Conservation (phyloP, 1,140 invertebrate species). For the Listronotus bonariensis region DNA sequence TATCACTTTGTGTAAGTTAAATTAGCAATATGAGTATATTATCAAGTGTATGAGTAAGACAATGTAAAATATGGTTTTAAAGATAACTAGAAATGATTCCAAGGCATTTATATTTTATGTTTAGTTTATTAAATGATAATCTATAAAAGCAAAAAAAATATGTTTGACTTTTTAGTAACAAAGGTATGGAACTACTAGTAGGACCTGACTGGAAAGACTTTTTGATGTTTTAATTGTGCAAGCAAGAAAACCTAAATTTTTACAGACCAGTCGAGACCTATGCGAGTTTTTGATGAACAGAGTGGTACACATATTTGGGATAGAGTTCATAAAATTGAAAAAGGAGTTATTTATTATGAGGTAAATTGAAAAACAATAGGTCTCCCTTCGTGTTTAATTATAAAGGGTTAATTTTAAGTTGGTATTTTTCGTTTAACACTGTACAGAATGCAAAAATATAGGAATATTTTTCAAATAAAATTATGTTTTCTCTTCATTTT, state of each 20-base stretch:
- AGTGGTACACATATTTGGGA: slow-evolving; percentile 88
- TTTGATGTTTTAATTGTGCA: slow-evolving; percentile 96
- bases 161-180: slow-evolving; percentile 68
- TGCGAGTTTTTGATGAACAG: slow-evolving; percentile 84
- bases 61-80: too few species aligned
- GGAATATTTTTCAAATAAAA: too few species aligned
- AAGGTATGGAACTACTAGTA: slow-evolving; percentile 88
- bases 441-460: too few species aligned
- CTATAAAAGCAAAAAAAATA: too few species aligned
- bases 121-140: too few species aligned
- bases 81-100: too few species aligned
- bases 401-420: too few species aligned
- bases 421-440: too few species aligned
- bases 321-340: slow-evolving; percentile 82
- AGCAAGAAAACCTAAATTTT: slow-evolving; percentile 96
- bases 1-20: slow-evolving; percentile 93
- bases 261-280: slow-evolving; percentile 86
- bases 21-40: not conserved
- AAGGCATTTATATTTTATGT: too few species aligned
- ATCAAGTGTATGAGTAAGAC: too few species aligned
- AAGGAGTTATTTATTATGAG: slow-evolving; percentile 92
- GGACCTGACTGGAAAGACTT: slow-evolving; percentile 88
- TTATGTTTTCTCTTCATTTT: too few species aligned
- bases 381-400: too few species aligned
- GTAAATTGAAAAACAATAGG: slow-evolving; percentile 60